Conservation (phyloP, 2,113 vertebrate genomes). For the Bucco capensis region DNA sequence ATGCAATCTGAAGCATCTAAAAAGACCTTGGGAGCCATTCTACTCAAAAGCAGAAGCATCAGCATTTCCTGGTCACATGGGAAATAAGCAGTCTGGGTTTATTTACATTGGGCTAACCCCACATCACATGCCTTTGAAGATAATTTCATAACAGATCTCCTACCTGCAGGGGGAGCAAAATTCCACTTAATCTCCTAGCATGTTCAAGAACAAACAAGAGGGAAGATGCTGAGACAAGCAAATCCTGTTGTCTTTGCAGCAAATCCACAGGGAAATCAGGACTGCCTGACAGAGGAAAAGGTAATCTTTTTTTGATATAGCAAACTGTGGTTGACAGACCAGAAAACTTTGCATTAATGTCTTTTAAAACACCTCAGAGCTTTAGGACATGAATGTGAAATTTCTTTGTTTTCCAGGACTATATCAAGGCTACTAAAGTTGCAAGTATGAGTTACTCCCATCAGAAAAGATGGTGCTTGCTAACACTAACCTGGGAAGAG, state of each 20-base stretch:
- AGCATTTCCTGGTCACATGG: accelerated
- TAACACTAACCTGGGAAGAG: background rate
- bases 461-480: background rate
- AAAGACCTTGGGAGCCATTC: background rate
- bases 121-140: background rate
- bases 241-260: slow-evolving; percentile 23
- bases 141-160: background rate
- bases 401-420: background rate
- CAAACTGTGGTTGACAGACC: background rate
- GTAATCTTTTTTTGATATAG: background rate
- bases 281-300: background rate
- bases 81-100: background rate
- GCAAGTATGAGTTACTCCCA: background rate
- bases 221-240: slow-evolving; percentile 13
- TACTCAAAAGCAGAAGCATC: background rate
- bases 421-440: background rate
- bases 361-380: background rate
- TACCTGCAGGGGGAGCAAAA: background rate
- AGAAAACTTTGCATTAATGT: slow-evolving; percentile 42
- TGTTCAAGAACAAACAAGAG: background rate
- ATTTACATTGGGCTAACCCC: background rate
- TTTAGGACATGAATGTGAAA: slow-evolving; percentile 10
- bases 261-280: background rate
- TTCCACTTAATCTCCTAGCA: background rate
- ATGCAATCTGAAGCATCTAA: background rate